Evolutionary conservation across 2,888 invertebrate genomes (phyloP), one percentile per base, ranked within the genome.

Genomic region (Elysia crispata): DNA sequence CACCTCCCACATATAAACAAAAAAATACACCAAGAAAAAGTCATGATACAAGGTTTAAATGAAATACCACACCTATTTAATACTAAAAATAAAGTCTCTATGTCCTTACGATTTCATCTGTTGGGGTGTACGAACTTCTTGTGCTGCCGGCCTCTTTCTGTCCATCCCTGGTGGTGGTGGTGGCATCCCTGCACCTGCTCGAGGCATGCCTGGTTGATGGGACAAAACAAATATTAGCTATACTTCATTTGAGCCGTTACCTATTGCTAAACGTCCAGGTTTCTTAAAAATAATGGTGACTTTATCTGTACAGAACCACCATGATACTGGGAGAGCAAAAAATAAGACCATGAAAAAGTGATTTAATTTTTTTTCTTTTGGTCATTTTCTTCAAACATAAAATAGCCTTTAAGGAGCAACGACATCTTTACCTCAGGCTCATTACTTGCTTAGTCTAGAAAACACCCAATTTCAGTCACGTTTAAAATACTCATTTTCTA

Each of bases 121-220:
- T 25, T 86, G 87, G 20, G 62, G 62, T 8, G 80, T 13, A 1
- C 80, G 75, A 13, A 76, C 23, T 13, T 80, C 80, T 15, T 80
- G 80, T 5, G 76, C 28, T n/a, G 86, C 79, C 3, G 86, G 84
- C 23, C 88, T 79, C 70, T 89, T 89, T 77, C 89, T 85, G 82
- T 89, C 89, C 87, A 89, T 85, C 15, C 79, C 86, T 85, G 87
- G 87, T 15, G 86, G 85, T 66, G 87, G 88, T 50, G 84, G 85
- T 76, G 87, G 88, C 25, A 87, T 87, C 20, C 88, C 88, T 89
- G 89, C 88, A 13, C 89, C 89, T 23, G 88, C 86, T 1, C 90
- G 83, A 0, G 86, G 83, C 88, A 89, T 88, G 74, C 87, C 89
- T 90, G 84, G 30, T 81, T 82, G 25, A 81, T 41, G 11, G 20